A percentile compares a stretch with the other conserved stretches of the same genome.
Evolutionary conservation across 2,113 vertebrate genomes (phyloP).

Genomic region (Dipodomys spectabilis): DNA sequence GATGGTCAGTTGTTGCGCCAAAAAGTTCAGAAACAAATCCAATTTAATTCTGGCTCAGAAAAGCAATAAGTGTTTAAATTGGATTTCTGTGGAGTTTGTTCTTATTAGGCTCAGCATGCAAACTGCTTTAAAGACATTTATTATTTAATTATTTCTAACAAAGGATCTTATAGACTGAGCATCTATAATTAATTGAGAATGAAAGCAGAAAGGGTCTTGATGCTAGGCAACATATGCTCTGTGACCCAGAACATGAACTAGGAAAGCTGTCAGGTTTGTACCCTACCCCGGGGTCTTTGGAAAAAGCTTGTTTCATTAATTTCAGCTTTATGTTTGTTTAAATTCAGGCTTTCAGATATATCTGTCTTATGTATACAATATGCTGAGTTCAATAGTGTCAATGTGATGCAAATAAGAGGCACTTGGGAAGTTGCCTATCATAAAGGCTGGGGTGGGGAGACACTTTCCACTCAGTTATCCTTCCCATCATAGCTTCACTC

Average conservation of each 20-base stretch:
- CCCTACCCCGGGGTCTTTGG: constrained; percentile 54
- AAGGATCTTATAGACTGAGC: constrained; percentile 72
- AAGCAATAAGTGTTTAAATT: constrained; percentile 79
- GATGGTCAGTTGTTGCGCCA: constrained; percentile 60
- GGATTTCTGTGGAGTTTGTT: constrained; percentile 77
- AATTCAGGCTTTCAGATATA: constrained; percentile 36
- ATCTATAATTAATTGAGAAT: constrained; percentile 76
- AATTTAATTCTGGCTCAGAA: constrained; percentile 80
- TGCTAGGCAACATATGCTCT: constrained; percentile 64
- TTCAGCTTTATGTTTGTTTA: constrained; percentile 59
- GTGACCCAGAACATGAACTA: constrained; percentile 69
- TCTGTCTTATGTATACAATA: background rate
- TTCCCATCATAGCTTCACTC: background rate
- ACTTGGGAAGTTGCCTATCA: background rate
- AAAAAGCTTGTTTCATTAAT: constrained; percentile 70
- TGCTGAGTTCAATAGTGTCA: background rate
- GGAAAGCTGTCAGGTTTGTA: constrained; percentile 61
- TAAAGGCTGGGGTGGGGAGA: background rate
- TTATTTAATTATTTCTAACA: constrained; percentile 83
- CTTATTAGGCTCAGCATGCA: constrained; percentile 78
- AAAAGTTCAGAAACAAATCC: constrained; percentile 77
- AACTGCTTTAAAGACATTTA: constrained; percentile 76
- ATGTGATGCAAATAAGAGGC: background rate
- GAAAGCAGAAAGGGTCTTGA: constrained; percentile 50
- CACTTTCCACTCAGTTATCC: background rate